phyloP scores from a whole-genome alignment of 2,113 vertebrate species.

The Mohoua ochrocephala region DNA sequence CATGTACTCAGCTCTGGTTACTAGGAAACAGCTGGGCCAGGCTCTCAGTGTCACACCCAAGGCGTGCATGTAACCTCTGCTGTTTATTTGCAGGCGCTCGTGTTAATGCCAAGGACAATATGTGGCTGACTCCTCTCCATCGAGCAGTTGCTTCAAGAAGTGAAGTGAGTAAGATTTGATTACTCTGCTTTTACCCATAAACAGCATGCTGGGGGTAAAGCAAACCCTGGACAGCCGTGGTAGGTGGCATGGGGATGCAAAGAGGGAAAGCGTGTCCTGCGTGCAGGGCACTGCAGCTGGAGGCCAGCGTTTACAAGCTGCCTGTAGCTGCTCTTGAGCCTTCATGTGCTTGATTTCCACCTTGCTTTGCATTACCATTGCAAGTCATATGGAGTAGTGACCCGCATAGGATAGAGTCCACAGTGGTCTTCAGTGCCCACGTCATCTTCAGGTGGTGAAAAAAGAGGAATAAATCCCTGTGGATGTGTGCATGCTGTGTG shows the following conservation, averaged over 20 bases:
- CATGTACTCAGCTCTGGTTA: not conserved
- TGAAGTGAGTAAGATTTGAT: constrained; percentile 77
- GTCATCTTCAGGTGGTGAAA: not conserved
- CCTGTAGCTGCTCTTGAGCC: not conserved
- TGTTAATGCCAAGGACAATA: constrained; percentile 97
- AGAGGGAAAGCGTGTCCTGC: not conserved
- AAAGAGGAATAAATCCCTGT: not conserved
- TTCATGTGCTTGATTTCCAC: not conserved
- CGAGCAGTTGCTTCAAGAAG: constrained; percentile 93
- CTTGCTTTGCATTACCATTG: not conserved
- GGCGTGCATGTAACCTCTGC: constrained; percentile 5
- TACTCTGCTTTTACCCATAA: not conserved
- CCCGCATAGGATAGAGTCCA: not conserved
- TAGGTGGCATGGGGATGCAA: not conserved
- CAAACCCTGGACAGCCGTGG: not conserved
- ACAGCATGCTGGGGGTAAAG: not conserved
- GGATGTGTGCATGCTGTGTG: not conserved
- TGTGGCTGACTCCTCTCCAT: constrained; percentile 98
- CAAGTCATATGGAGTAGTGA: not conserved
- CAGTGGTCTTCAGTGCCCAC: not conserved
- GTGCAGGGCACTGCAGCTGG: not conserved
- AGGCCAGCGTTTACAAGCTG: not conserved
- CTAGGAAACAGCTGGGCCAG: not conserved
- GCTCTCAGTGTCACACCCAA: not conserved
- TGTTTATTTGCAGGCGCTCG: constrained; percentile 83